Percentiles rank a stretch among this genome's conserved stretches.
Evolutionary conservation across 2,888 invertebrate genomes (phyloP).

Genomic region (Sussaba pulchella): DNA sequence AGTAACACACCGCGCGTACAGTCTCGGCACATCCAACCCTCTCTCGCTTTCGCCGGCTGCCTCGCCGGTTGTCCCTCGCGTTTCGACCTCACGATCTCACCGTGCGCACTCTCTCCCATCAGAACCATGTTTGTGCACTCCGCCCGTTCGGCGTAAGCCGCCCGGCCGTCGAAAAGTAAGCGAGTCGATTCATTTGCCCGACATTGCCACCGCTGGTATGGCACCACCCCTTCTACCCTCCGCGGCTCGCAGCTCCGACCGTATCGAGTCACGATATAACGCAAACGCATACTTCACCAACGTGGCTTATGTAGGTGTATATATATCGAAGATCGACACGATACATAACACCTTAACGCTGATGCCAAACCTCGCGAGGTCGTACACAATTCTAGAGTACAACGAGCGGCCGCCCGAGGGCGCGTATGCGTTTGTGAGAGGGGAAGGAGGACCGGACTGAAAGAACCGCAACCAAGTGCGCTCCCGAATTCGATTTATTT

Average conservation of each 20-base stretch:
- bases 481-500: conserved; percentile 63
- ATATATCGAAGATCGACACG: conserved; percentile 51
- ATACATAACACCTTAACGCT: conserved; percentile 51
- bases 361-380: conserved; percentile 8
- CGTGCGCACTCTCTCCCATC: conserved; percentile 13
- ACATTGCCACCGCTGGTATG: conserved; percentile 11
- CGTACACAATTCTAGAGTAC: conserved; percentile 26
- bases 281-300: conserved; percentile 8
- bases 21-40: conserved; percentile 30
- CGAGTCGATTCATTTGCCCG: conserved; percentile 63
- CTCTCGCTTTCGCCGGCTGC: conserved; percentile 17
- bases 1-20: conserved; percentile 31
- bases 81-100: conserved; percentile 56
- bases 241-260: not conserved
- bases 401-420: conserved; percentile 42
- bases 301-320: conserved; percentile 17
- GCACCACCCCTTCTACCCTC: not conserved
- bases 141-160: conserved; percentile 63
- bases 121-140: conserved; percentile 61
- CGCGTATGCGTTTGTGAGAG: conserved; percentile 25
- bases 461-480: conserved; percentile 57
- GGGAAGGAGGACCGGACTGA: too few species aligned
- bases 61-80: conserved; percentile 31
- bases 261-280: conserved; percentile 26
- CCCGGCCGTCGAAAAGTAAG: conserved; percentile 64